Percentiles rank a stretch among this genome's conserved stretches.
Conservation (phyloP, 1,140 invertebrate species). For the Lepidurus packardi region DNA sequence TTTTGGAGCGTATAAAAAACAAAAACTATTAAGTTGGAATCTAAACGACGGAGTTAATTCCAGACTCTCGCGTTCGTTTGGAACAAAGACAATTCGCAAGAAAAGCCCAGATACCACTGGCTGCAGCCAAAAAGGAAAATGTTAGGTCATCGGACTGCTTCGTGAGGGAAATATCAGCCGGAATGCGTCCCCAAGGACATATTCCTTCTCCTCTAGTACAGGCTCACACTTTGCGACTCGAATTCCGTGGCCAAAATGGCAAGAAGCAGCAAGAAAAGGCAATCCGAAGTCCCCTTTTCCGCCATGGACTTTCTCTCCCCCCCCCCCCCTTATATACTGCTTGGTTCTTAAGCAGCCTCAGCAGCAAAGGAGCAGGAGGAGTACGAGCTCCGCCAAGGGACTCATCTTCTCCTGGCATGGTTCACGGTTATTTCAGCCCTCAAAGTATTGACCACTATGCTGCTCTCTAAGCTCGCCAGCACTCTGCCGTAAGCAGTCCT, state of each 20-base stretch:
- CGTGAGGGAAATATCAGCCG: conserved; percentile 8
- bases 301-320: not conserved
- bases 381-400: not conserved
- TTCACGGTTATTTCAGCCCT: not conserved
- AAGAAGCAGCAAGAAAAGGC: not conserved
- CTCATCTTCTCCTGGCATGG: not conserved
- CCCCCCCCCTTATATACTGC: not conserved
- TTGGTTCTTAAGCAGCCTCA: not conserved
- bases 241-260: not conserved
- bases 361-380: not conserved
- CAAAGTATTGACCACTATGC: not conserved
- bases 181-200: not conserved
- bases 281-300: not conserved
- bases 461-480: too few relatives aligned
- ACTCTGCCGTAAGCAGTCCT: too few relatives aligned
- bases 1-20: too few relatives aligned
- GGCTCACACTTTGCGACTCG: not conserved
- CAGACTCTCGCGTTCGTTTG: too few relatives aligned
- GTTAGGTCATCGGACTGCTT: conserved; percentile 14
- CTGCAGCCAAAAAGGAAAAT: not conserved
- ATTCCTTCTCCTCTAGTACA: not conserved
- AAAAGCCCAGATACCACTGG: not conserved
- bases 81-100: not conserved
- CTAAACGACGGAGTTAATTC: too few relatives aligned
- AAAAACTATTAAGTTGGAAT: too few relatives aligned